phyloP scores from a whole-genome alignment of 2,797 vertebrate genomes.

The Gallirallus australis region DNA sequence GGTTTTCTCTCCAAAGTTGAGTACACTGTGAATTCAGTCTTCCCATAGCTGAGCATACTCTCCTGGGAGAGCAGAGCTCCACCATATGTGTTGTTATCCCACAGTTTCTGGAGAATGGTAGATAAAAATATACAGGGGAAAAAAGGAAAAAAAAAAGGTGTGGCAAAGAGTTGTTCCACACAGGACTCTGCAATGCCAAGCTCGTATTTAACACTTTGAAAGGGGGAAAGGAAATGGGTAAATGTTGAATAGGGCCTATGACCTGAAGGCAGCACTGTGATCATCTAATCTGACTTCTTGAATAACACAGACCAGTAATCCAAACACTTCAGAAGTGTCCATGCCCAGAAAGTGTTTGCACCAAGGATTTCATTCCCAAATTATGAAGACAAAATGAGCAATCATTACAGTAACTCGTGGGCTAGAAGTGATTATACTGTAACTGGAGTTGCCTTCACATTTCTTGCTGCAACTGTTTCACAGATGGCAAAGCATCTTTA shows the following conservation, averaged over 20 bases:
- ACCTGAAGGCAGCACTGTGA: not conserved
- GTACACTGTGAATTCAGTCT: not conserved
- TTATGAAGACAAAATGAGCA: not conserved
- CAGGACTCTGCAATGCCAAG: not conserved
- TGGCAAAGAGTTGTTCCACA: not conserved
- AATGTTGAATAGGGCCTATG: not conserved
- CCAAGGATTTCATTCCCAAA: not conserved
- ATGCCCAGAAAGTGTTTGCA: not conserved
- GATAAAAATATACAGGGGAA: not conserved
- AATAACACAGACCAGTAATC: not conserved
- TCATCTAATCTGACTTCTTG: not conserved
- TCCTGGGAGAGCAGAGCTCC: not conserved
- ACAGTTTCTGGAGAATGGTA: not conserved
- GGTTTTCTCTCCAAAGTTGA: not conserved
- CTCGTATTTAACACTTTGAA: not conserved
- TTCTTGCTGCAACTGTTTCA: not conserved
- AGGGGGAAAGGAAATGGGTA: not conserved
- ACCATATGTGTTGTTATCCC: not conserved
- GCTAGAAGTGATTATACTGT: not conserved
- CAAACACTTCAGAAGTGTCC: not conserved
- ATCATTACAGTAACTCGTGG: not conserved
- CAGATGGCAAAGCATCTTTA: constrained; percentile 30
- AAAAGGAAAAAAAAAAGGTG: not conserved
- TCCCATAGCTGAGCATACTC: not conserved
- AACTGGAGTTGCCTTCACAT: not conserved